These are phyloP conservation scores for Cyclura pinguis DNA, from an alignment of 2,797 vertebrate species.

Conservation along the genomic window DNA sequence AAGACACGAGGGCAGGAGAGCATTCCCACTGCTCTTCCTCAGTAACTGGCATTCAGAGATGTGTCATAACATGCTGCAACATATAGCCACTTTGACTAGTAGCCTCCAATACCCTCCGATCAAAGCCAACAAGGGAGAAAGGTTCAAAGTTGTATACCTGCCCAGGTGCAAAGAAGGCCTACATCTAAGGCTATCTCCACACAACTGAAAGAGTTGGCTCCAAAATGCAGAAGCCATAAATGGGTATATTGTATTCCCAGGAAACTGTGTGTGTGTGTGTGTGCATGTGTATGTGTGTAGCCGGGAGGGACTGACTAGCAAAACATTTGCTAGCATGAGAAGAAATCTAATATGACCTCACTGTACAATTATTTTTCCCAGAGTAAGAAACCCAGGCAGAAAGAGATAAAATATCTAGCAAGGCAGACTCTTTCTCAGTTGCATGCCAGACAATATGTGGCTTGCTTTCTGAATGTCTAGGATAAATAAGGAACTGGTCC, in stretches of 20 bases:
- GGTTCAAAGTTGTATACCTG: neutral
- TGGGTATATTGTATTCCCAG: neutral
- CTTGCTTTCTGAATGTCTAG: conserved; percentile 63
- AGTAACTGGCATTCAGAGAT: neutral
- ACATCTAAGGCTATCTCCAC: neutral
- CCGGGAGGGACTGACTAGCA: neutral
- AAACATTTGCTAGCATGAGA: neutral
- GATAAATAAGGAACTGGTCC: conserved; percentile 52
- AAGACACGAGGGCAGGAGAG: neutral
- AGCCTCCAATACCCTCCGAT: neutral
- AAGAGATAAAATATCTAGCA: conserved; percentile 72
- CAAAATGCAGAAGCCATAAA: neutral
- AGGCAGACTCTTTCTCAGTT: conserved; percentile 63
- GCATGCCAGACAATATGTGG: conserved; percentile 67
- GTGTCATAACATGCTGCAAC: neutral
- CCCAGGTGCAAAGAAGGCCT: neutral
- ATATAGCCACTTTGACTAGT: neutral
- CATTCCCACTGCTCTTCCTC: neutral
- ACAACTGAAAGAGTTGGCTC: neutral
- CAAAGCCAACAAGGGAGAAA: neutral
- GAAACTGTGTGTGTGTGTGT: neutral
- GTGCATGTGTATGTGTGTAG: neutral
- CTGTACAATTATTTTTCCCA: conserved; percentile 69
- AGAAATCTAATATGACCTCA: conserved; percentile 39
- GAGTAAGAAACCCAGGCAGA: conserved; percentile 70